phyloP scores from a whole-genome alignment of 2,113 vertebrate genomes.

The Galbula dea region DNA sequence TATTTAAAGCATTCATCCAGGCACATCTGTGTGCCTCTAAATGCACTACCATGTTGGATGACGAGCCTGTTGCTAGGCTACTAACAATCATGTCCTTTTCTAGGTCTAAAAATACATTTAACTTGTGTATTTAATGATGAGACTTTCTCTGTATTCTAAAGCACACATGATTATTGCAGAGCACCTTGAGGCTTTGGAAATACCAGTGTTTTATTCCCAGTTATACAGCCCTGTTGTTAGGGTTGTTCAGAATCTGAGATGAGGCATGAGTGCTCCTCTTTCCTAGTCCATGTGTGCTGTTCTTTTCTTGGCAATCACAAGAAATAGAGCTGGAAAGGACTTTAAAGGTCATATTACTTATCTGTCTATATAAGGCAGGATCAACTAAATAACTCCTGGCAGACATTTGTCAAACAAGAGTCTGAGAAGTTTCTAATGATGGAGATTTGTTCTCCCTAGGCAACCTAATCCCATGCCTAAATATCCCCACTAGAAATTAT shows the following conservation, averaged over 20 bases:
- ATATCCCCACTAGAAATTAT: neutral
- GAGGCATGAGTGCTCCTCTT: neutral
- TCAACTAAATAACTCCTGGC: neutral
- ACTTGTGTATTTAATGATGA: constrained; percentile 7
- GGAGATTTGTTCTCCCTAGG: neutral
- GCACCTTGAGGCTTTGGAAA: neutral
- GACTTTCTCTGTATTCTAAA: neutral
- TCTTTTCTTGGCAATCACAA: neutral
- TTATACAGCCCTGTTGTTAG: neutral
- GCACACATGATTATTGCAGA: neutral
- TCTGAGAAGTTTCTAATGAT: neutral
- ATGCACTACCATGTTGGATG: neutral
- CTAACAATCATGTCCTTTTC: constrained; percentile 8
- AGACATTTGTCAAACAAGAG: constrained; percentile 13
- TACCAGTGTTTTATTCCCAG: neutral
- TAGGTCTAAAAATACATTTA: constrained; percentile 48
- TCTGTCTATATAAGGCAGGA: neutral
- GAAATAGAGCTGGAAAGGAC: neutral
- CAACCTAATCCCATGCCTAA: neutral
- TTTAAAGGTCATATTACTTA: neutral
- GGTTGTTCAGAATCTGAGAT: neutral
- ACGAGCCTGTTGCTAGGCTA: constrained; percentile 54
- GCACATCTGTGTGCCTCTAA: constrained; percentile 36
- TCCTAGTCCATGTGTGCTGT: neutral
- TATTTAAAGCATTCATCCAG: constrained; percentile 20